These are phyloP conservation scores for Perizoma flavofasciatum DNA, from an alignment of 2,888 invertebrate species.

Conservation along the genomic window DNA sequence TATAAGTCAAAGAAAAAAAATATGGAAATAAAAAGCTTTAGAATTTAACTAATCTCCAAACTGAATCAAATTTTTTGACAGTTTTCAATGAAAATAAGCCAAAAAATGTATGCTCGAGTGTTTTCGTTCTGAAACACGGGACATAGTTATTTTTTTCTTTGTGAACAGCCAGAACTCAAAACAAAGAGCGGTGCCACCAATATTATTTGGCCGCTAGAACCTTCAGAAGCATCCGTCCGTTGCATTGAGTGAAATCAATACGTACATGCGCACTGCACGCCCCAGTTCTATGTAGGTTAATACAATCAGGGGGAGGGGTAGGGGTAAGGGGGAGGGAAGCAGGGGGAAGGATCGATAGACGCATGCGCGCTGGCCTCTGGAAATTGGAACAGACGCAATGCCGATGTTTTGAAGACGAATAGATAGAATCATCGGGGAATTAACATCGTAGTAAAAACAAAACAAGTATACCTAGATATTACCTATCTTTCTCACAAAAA, in stretches of 20 bases:
- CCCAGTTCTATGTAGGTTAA: slow-evolving; percentile 36
- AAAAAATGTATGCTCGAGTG: too few species aligned
- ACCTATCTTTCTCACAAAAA: too few species aligned
- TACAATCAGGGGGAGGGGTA: slow-evolving; percentile 25
- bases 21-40: too few species aligned
- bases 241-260: slow-evolving; percentile 36
- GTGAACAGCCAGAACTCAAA: background rate
- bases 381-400: slow-evolving; percentile 39
- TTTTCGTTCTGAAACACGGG: too few species aligned
- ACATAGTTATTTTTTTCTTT: background rate
- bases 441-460: too few species aligned
- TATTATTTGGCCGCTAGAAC: slow-evolving; percentile 4
- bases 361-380: slow-evolving; percentile 29
- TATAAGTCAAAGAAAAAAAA: too few species aligned
- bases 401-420: slow-evolving; percentile 28
- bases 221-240: slow-evolving; percentile 8
- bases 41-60: too few species aligned
- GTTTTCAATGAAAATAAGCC: too few species aligned
- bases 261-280: slow-evolving; percentile 28
- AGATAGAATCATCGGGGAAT: background rate
- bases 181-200: slow-evolving; percentile 3
- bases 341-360: slow-evolving; percentile 33
- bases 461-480: too few species aligned
- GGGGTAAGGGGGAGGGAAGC: slow-evolving; percentile 20
- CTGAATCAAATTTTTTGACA: too few species aligned